Base-by-base conservation (phyloP, 2,888 invertebrate species). In the Nomada goodeniana region DNA sequence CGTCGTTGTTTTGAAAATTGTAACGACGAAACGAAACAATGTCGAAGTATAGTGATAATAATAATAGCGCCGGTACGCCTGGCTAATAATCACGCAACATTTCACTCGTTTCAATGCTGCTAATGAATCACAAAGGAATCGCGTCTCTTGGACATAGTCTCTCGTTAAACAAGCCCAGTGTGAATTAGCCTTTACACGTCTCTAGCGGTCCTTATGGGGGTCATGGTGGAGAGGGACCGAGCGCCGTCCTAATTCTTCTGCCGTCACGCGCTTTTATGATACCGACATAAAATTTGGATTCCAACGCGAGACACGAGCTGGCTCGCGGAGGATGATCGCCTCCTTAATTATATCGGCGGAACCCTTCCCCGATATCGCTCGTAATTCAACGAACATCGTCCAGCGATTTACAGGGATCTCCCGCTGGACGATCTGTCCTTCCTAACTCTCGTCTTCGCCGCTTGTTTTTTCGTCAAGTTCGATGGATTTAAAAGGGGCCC, bases 221-320 rank as follows among this genome's bases (percentile, higher is more conserved):
- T 78, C 64, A 77, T 68, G 60, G 76, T n/a, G 84, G 60, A 84
- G 76, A 80, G 75, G 77, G 76, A 82, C 84, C 52, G 85, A 86
- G 84, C 89, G 86, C 91, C 91, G 91, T 92, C 93, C 92, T 92
- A 92, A 92, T 93, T 93, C 92, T 92, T 91, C 90, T 91, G 91
- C 92, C 92, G 92, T 92, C 93, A 92, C 91, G 91, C 92, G 91
- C 92, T 91, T 90, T 93, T 92, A 93, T 91, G 92, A 92, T 91
- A 92, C 92, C 91, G 92, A 92, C 92, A 93, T 93, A 92, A 93
- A 93, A 92, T 93, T 91, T 91, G 91, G 91, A 93, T 92, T 93
- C 92, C 92, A 90, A 85, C 88, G 88, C 88, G 86, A 82, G 88
- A 88, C 87, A 87, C 89, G 87, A 89, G 86, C 86, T 76, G 80